Evolutionary conservation across 1,140 invertebrate genomes (phyloP), one percentile per base, ranked within the genome.

Genomic region (Zaprionus lachaisei): DNA sequence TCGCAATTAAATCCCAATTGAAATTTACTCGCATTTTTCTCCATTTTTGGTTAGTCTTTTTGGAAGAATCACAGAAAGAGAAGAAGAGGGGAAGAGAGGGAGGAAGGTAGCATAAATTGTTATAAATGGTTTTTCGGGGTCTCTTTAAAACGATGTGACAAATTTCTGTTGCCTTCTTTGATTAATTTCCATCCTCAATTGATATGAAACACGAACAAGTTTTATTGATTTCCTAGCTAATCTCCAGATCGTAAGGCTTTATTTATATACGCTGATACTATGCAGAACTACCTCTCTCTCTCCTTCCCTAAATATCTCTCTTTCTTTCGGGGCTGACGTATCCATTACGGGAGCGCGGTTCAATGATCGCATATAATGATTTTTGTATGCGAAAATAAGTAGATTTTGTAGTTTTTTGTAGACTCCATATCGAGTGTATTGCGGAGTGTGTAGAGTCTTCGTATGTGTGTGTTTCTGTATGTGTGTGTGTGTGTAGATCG

Each of bases 311-410:
- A 66, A 17, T 44, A 47, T 63, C 28, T 73, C 28, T 26, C 4
- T 37, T 14, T 58, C 28, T 31, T 7, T 31, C 28, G 6, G 28
- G 28, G 14, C 12, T 20, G 14, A 38, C 37, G 47, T 84, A 76
- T 77, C 70, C 57, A 62, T 73, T 81, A 81, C 65, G 72, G 64
- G 44, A 57, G 68, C 56, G 28, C 72, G 65, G 84, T 89, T 89
- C 84, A 89, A 89, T 84, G 84, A 81, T 89, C 85, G 84, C 84
- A 72, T 89, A 90, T 89, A 89, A 89, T 89, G 84, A 90, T 81
- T 89, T 87, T 89, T 85, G 84, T 89, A 89, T 89, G 84, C 85
- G 84, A 89, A 89, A 89, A 90, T 89, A 89, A 89, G 84, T 89
- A 89, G 85, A 84, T 90, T 47, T 90, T 67, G 78, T 90, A 84